phyloP scores from a whole-genome alignment of 2,888 invertebrate species.

The Pelosia muscerda region DNA sequence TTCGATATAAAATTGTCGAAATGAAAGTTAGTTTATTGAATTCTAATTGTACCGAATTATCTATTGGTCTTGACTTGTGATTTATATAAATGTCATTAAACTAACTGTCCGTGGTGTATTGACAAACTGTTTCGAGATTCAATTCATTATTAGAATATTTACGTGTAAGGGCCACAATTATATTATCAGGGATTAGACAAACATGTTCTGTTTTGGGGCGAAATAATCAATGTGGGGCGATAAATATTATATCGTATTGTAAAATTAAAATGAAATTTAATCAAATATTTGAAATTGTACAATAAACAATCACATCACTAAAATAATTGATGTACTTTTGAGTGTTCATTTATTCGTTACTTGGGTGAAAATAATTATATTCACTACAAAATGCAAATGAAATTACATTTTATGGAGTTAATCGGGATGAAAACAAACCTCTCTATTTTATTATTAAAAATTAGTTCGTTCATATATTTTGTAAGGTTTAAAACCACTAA shows the following conservation, averaged over 20 bases:
- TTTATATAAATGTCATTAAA: slow-evolving; percentile 54
- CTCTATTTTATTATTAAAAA: background rate
- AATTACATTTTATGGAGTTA: background rate
- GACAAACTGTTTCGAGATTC: slow-evolving; percentile 30
- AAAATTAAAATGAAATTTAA: background rate
- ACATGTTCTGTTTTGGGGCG: background rate
- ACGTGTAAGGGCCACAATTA: background rate
- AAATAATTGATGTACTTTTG: background rate
- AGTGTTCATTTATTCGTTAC: background rate
- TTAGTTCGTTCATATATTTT: background rate
- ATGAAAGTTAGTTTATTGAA: slow-evolving; percentile 35
- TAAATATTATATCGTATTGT: background rate
- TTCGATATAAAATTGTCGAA: slow-evolving; percentile 20
- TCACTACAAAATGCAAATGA: background rate
- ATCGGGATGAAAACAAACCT: background rate
- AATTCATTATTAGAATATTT: background rate
- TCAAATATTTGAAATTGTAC: background rate
- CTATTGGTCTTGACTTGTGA: slow-evolving; percentile 47
- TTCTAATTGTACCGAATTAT: slow-evolving; percentile 56
- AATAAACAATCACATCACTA: background rate
- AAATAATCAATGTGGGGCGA: background rate
- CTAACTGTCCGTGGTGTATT: slow-evolving; percentile 38
- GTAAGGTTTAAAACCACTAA: background rate
- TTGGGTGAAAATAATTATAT: background rate
- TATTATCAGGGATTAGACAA: background rate